These are phyloP conservation scores for Drosophila lini DNA, from an alignment of 1,140 invertebrate species.

Conservation along the genomic window DNA sequence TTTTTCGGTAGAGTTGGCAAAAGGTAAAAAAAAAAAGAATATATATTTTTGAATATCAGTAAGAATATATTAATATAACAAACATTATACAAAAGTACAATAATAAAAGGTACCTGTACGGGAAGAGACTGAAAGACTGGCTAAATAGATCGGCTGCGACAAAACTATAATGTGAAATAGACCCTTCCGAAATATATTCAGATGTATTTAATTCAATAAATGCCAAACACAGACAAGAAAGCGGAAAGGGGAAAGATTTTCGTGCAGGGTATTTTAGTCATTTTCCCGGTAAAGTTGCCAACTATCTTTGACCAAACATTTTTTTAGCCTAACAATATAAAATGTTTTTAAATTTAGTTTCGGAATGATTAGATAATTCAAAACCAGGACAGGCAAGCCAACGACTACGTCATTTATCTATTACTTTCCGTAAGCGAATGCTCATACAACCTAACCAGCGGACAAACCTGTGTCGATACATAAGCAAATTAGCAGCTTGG, in stretches of 20 bases:
- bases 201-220: not conserved
- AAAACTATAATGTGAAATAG: not conserved
- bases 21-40: too few species aligned
- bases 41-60: too few species aligned
- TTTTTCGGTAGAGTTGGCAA: too few species aligned
- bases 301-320: not conserved
- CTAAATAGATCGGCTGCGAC: too few species aligned
- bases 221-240: not conserved
- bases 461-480: slow-evolving; percentile 9
- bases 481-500: slow-evolving; percentile 32
- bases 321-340: not conserved
- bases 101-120: not conserved
- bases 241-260: not conserved
- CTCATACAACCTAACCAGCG: not conserved
- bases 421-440: slow-evolving; percentile 17
- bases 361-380: not conserved
- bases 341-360: not conserved
- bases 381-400: not conserved
- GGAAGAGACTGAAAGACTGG: not conserved
- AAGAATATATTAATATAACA: too few species aligned
- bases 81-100: too few species aligned
- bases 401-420: not conserved
- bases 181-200: not conserved
- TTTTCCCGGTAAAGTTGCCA: not conserved
- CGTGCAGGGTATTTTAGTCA: not conserved